These are phyloP conservation scores for Eulemur macaco DNA, from an alignment of 2,113 vertebrate genomes.

Conservation along the genomic window DNA sequence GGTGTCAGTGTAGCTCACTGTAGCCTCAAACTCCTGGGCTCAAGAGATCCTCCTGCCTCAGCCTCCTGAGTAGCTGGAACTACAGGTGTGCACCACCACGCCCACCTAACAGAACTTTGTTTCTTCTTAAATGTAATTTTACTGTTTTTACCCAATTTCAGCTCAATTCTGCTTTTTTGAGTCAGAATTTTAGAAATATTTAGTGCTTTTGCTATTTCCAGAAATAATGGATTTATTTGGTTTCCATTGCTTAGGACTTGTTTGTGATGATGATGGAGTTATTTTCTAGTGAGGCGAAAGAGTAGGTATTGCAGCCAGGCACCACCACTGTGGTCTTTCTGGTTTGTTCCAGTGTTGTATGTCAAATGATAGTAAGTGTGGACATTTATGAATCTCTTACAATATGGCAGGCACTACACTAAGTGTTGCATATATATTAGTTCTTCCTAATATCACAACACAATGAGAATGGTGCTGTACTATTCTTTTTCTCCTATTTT, in stretches of 20 bases:
- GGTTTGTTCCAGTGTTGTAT: neutral
- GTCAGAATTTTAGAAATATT: constrained; percentile 26
- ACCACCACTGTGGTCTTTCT: constrained; percentile 40
- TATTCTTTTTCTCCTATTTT: neutral
- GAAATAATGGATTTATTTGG: constrained; percentile 7
- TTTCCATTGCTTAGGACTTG: constrained; percentile 63
- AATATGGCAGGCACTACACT: neutral
- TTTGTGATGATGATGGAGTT: constrained; percentile 47
- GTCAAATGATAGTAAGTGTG: neutral
- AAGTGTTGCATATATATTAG: neutral
- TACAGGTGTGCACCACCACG: no score
- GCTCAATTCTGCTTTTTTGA: constrained; percentile 44
- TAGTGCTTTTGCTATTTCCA: constrained; percentile 63
- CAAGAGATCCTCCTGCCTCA: no score
- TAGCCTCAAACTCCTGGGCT: no score
- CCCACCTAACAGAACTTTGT: no score
- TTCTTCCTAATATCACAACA: neutral
- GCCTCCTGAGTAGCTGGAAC: no score
- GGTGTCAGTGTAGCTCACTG: no score
- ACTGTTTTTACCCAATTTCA: neutral
- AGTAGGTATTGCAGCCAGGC: constrained; percentile 48
- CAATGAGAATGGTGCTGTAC: neutral
- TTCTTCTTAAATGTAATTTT: neutral
- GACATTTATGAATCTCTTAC: fast-evolving
- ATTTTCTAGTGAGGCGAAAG: neutral